A percentile compares a stretch with the other conserved stretches of the same genome.
Conservation (phyloP, 2,888 invertebrate genomes). For the Pemphredon lugubris region DNA sequence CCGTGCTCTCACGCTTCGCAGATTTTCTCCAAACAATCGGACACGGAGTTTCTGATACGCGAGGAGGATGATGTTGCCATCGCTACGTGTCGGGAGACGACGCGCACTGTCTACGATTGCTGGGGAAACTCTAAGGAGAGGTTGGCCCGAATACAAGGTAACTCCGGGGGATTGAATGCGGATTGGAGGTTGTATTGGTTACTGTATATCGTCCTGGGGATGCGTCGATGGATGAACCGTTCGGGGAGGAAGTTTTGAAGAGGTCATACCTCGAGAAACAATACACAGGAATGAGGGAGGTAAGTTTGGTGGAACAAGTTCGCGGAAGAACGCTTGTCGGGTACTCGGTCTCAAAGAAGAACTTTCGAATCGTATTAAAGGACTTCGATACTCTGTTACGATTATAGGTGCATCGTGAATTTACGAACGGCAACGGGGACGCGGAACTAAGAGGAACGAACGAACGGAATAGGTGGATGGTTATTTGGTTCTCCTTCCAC, state of each 20-base stretch:
- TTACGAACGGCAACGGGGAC: background rate
- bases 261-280: slow-evolving; percentile 26
- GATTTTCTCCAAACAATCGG: slow-evolving; percentile 15
- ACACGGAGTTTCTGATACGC: background rate
- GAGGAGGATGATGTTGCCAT: background rate
- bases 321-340: slow-evolving; percentile 9
- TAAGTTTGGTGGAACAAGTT: slow-evolving; percentile 25
- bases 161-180: slow-evolving; percentile 1
- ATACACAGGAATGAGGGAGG: slow-evolving; percentile 6
- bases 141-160: background rate
- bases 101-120: slow-evolving; percentile 3
- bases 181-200: slow-evolving; percentile 9
- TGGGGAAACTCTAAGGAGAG: slow-evolving; percentile 1
- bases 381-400: background rate
- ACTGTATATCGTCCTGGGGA: background rate
- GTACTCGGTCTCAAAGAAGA: slow-evolving; percentile 2
- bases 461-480: background rate
- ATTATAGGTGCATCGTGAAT: background rate
- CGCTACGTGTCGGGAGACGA: slow-evolving; percentile 4
- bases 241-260: slow-evolving; percentile 8
- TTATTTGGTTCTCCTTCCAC: too few species aligned
- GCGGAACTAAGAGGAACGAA: too few species aligned
- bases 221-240: slow-evolving; percentile 4
- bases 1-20: background rate
- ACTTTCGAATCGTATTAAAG: slow-evolving; percentile 15